Base-by-base conservation (phyloP, 2,113 vertebrate species). In the Opisthocomus hoazin region DNA sequence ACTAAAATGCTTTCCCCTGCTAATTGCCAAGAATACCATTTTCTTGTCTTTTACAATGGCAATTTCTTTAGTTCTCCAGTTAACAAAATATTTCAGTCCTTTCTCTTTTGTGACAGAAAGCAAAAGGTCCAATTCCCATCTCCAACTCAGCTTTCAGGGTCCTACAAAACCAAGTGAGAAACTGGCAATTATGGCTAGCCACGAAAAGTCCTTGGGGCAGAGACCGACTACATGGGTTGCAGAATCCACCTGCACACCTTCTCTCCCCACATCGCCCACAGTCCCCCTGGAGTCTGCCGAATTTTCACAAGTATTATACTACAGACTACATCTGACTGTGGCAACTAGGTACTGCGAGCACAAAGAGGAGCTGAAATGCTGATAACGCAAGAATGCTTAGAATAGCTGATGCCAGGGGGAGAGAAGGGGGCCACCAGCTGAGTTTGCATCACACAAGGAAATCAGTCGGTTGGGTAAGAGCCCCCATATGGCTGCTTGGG, bases 371-470 rank as follows among this genome's bases (percentile, higher is more conserved):
- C 86, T 36, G 69, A 95, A 97, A 84, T 12, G 77, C 83, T 75
- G 92, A 88, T 88, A 96, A 93, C 1, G 0, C 2, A 2, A 43
- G 36, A 94, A 88, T 63, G 73, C 92, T 89, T 51, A 84, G 68
- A 93, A 95, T 89, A 94, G 84, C 86, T 87, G 69, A 84, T 93
- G 84, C 61, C 69, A 93, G 36, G 22, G 90, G 43, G 45, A 91
- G 57, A 84, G 73, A 94, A 95, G 80, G 81, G 92, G 80, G 69
- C 43, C 80, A 92, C 57, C 80, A 84, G 65, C 76, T 92, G 76
- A 92, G 93, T 71, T 60, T 84, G 50, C 69, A 89, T 84, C 94
- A 83, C 87, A 82, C 45, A 57, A 34, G 63, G 66, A 87, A 78
- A 8, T 46, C 21, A 91, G 77, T 65, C 63, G 45, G 39, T 50